Base-by-base conservation (phyloP, 2,113 vertebrate species). In the Alosa alosa region DNA sequence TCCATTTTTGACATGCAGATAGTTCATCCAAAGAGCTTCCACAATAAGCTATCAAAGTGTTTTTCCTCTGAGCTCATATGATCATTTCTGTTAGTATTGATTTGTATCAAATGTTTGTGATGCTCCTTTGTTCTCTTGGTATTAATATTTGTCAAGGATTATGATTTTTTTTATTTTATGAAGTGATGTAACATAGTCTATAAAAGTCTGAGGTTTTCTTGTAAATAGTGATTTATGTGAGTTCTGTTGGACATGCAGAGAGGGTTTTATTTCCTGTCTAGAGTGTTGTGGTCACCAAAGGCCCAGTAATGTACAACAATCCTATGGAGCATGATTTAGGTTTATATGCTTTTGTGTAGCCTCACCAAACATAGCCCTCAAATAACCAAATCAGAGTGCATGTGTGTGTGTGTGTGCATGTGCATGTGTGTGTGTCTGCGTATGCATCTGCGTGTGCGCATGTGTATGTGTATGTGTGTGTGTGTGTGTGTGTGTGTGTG, bases 361-460 rank as follows among this genome's bases (percentile, higher is more conserved):
- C 64, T 36, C 64, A 72, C 7, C 64, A 31, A 60, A 60, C 55
- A 22, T 6, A 60, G 18, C 18, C 55, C 6, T 13, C 18, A 60
- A 60, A 72, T 13, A 72, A 72, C n/a, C n/a, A 72, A 72, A 22
- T 20, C 55, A 0, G 47, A 11, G 47, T 49, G 47, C 11, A 49
- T 60, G 55, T 78, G 84, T 50, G 84, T 47, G 83, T 47, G 57
- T 49, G 83, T 36, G 82, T 25, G 49, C 50, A 13, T 83, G 46
- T 50, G 47, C 25, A 46, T 83, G 82, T 83, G 82, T 83, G 82
- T 83, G 52, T 83, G 47, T 55, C 41, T 11, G 47, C 8, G 11
- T 82, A 49, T 89, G 46, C 11, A 44, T 83, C 22, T 82, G 84
- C 88, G 84, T 86, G 44, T 55, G 81, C 18, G 78, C 50, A 64